phyloP scores from a whole-genome alignment of 2,797 vertebrate species.

The Holocentrus rufus region DNA sequence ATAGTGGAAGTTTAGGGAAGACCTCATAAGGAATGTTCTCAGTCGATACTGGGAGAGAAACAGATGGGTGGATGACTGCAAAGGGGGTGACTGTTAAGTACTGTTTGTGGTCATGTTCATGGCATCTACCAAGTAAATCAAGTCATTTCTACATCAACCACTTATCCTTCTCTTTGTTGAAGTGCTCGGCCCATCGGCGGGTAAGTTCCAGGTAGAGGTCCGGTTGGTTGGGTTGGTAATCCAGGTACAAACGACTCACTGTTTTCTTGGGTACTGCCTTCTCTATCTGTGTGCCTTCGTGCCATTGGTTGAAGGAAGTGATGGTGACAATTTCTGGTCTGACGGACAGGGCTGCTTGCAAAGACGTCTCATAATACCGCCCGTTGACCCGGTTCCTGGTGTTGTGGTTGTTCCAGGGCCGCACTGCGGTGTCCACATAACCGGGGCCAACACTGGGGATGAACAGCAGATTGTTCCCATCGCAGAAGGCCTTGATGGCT shows the following conservation, averaged over 20 bases:
- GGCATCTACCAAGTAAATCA: background rate
- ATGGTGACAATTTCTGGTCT: slow-evolving; percentile 87
- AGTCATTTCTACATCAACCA: slow-evolving; percentile 83
- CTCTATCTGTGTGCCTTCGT: slow-evolving; percentile 92
- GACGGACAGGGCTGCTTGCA: slow-evolving; percentile 86
- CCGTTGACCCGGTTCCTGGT: slow-evolving; percentile 91
- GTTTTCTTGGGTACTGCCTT: slow-evolving; percentile 88
- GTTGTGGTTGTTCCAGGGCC: slow-evolving; percentile 93
- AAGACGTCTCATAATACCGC: slow-evolving; percentile 89
- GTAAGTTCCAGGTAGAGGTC: slow-evolving; percentile 88
- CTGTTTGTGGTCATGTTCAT: background rate
- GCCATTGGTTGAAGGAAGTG: slow-evolving; percentile 93
- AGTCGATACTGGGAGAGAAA: slow-evolving; percentile 9
- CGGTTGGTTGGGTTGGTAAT: slow-evolving; percentile 86
- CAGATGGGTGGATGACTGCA: background rate
- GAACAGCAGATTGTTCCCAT: slow-evolving; percentile 87
- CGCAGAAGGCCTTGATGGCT: slow-evolving; percentile 88
- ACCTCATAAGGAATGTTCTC: slow-evolving; percentile 14
- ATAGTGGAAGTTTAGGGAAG: slow-evolving; percentile 14
- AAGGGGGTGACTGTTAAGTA: background rate
- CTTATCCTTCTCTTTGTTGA: slow-evolving; percentile 89
- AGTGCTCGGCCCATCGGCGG: slow-evolving; percentile 88
- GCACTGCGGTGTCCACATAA: slow-evolving; percentile 88
- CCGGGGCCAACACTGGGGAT: slow-evolving; percentile 90
- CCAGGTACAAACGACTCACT: slow-evolving; percentile 83